Conservation (phyloP, 2,113 vertebrate genomes). For the Vulpes ferrilata region DNA sequence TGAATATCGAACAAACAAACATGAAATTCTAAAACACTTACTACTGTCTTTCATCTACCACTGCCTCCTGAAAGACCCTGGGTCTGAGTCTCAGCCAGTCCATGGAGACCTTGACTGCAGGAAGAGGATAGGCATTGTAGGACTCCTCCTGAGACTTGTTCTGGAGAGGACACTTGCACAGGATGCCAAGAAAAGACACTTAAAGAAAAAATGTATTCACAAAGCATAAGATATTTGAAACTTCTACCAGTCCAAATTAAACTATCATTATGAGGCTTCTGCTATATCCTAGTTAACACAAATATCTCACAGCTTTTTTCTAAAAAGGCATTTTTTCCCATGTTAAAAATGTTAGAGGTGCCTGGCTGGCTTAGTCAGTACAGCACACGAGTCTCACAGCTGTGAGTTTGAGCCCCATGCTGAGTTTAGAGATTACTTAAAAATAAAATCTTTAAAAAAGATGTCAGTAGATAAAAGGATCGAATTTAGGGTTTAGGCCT, state of each 20-base stretch:
- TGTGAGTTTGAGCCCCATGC: neutral
- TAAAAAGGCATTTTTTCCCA: constrained; percentile 4
- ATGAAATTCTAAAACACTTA: constrained; percentile 87
- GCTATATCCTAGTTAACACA: neutral
- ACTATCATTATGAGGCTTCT: neutral
- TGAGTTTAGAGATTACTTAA: neutral
- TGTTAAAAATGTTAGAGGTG: neutral
- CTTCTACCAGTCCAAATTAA: constrained; percentile 48
- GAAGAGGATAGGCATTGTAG: constrained; percentile 94
- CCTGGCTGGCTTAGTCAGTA: neutral
- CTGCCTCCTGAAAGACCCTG: constrained; percentile 93
- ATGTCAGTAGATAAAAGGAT: neutral
- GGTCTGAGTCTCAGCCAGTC: constrained; percentile 97
- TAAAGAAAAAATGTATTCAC: constrained; percentile 34
- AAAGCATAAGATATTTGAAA: constrained; percentile 46
- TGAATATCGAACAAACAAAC: constrained; percentile 1
- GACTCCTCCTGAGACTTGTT: constrained; percentile 94
- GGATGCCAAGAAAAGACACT: constrained; percentile 98
- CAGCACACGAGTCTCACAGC: neutral
- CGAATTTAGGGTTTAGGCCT: neutral
- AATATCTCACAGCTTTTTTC: constrained; percentile 7
- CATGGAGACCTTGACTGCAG: constrained; percentile 98
- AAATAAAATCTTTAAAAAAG: neutral
- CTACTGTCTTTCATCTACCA: constrained; percentile 95
- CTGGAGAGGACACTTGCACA: constrained; percentile 95